Conservation (phyloP, 2,888 invertebrate species). For the Celastrina argiolus region DNA sequence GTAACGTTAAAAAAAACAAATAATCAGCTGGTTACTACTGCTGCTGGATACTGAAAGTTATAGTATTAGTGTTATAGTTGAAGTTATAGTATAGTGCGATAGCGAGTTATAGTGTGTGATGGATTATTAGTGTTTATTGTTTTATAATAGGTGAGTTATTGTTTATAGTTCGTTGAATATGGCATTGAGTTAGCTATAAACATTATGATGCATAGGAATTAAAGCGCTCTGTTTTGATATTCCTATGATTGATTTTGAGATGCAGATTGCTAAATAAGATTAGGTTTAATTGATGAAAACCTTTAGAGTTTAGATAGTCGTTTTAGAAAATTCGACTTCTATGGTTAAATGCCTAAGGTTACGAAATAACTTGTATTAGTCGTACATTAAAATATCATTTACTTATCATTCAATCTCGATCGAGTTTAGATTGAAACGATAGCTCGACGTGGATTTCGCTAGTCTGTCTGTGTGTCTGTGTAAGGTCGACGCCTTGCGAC, state of each 20-base stretch:
- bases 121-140: neutral
- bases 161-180: neutral
- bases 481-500: slow-evolving; percentile 47
- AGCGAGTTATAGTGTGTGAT: neutral
- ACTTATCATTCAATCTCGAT: neutral
- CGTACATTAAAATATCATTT: neutral
- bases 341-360: neutral
- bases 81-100: too few species aligned
- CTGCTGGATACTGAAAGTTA: too few species aligned
- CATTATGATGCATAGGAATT: neutral
- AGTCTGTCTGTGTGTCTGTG: slow-evolving; percentile 36
- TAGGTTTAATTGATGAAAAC: neutral
- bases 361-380: neutral
- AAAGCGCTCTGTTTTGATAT: too few species aligned
- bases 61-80: too few species aligned
- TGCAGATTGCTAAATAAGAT: slow-evolving; percentile 24
- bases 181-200: neutral
- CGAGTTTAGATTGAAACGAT: neutral
- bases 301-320: neutral
- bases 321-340: neutral
- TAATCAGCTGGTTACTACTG: neutral
- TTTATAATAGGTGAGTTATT: neutral
- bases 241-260: neutral
- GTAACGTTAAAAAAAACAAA: neutral
- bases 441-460: neutral